A percentile compares a stretch with the other conserved stretches of the same genome.
phyloP scores from a whole-genome alignment of 2,888 invertebrate species.

The Biston stratarius region DNA sequence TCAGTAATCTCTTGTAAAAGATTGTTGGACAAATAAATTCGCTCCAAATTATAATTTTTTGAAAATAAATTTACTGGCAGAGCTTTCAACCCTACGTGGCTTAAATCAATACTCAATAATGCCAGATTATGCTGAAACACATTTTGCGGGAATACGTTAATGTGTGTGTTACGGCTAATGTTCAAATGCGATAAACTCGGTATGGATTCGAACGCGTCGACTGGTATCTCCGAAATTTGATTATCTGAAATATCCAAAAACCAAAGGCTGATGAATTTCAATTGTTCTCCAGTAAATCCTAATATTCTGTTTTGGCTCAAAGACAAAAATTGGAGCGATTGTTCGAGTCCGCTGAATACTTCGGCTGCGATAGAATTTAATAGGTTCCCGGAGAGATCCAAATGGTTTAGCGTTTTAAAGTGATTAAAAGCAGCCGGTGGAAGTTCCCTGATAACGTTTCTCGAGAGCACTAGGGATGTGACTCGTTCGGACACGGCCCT shows the following conservation, averaged over 20 bases:
- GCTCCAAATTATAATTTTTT: slow-evolving; percentile 88
- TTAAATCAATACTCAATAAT: slow-evolving; percentile 90
- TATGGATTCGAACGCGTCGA: slow-evolving; percentile 89
- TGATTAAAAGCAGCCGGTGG: slow-evolving; percentile 93
- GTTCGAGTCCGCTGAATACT: slow-evolving; percentile 92
- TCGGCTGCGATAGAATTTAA: slow-evolving; percentile 90
- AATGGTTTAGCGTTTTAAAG: slow-evolving; percentile 89
- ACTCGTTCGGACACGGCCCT: slow-evolving; percentile 90
- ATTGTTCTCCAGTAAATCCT: slow-evolving; percentile 88
- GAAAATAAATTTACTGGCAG: slow-evolving; percentile 91
- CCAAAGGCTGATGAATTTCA: slow-evolving; percentile 88
- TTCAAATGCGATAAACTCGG: slow-evolving; percentile 90
- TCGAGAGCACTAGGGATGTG: slow-evolving; percentile 90
- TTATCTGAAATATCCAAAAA: slow-evolving; percentile 93
- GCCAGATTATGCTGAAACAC: slow-evolving; percentile 90
- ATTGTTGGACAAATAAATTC: slow-evolving; percentile 91
- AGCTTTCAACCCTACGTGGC: slow-evolving; percentile 90
- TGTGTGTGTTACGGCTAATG: slow-evolving; percentile 90
- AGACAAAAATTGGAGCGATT: slow-evolving; percentile 89
- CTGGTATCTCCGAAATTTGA: slow-evolving; percentile 90
- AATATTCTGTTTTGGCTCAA: slow-evolving; percentile 91
- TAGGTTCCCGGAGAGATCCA: slow-evolving; percentile 94
- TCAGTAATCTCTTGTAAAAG: slow-evolving; percentile 91
- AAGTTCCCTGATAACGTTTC: slow-evolving; percentile 95
- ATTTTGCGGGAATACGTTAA: slow-evolving; percentile 87